Conservation (phyloP, 1,140 invertebrate genomes). For the Tyrophagus putrescentiae region DNA sequence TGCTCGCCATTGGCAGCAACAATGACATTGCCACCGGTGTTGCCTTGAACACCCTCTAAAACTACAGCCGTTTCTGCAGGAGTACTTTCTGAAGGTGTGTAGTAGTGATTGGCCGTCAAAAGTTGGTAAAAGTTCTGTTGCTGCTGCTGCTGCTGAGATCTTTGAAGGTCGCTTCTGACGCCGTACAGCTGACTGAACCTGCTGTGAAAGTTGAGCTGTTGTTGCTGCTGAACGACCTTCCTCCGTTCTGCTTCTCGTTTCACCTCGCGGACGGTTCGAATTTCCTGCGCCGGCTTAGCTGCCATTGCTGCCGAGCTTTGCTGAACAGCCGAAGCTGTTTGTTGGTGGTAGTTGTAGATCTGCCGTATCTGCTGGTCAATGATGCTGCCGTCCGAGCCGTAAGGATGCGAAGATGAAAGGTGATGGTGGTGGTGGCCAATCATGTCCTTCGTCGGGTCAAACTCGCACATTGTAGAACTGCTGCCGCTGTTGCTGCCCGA, state of each 20-base stretch:
- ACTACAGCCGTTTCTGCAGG: too few relatives aligned
- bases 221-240: conserved; percentile 1
- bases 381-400: background rate
- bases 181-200: too few relatives aligned
- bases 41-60: too few relatives aligned
- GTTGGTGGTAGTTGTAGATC: conserved; percentile 12
- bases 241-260: conserved; percentile 73
- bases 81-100: too few relatives aligned
- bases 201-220: too few relatives aligned
- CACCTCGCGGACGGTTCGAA: conserved; percentile 80
- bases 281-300: conserved; percentile 38
- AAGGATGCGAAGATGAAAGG: too few relatives aligned
- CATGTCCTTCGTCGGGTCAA: background rate
- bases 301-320: background rate
- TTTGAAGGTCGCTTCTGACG: background rate
- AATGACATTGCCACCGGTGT: too few relatives aligned
- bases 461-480: background rate
- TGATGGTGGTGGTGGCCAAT: background rate
- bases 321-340: background rate
- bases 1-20: too few relatives aligned
- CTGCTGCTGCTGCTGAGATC: background rate
- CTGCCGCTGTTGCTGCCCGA: background rate
- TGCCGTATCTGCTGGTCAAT: conserved; percentile 12
- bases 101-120: conserved; percentile 1
- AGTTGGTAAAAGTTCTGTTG: background rate